A percentile compares a stretch with the other conserved stretches of the same genome.
Evolutionary conservation across 2,888 invertebrate genomes (phyloP).

Genomic region (Heliconius charithonia): DNA sequence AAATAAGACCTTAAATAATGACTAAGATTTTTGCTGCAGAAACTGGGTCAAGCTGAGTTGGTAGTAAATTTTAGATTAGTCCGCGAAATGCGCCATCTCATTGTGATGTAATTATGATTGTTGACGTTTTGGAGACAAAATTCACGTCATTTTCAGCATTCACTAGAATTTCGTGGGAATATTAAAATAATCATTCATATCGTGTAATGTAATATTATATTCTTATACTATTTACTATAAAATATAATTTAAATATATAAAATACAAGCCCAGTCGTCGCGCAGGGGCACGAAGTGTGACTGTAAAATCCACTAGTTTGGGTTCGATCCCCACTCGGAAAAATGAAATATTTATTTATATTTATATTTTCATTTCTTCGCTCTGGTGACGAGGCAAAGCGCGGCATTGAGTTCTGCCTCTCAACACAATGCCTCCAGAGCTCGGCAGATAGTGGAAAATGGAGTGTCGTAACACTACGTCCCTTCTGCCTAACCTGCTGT

Average conservation of each 20-base stretch:
- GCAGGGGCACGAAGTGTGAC: no score
- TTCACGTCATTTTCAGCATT: constrained; percentile 12
- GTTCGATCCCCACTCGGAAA: no score
- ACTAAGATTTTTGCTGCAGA: constrained; percentile 30
- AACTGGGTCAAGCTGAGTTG: constrained; percentile 39
- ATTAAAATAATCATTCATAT: not conserved
- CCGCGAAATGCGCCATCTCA: constrained; percentile 38
- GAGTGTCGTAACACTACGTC: no score
- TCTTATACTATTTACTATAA: not conserved
- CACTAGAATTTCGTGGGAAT: constrained; percentile 3
- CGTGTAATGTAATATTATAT: not conserved
- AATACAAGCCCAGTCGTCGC: no score
- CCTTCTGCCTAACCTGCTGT: no score
- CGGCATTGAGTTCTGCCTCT: no score
- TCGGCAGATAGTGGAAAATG: no score
- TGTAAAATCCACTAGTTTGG: no score
- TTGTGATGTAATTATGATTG: constrained; percentile 34
- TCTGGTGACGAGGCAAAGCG: no score
- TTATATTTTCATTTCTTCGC: no score
- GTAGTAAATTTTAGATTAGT: constrained; percentile 39
- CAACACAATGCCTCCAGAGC: no score
- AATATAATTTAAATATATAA: not conserved
- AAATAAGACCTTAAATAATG: constrained; percentile 34
- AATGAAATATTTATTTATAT: no score
- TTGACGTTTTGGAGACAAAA: constrained; percentile 31